These are phyloP conservation scores for Maconellicoccus hirsutus DNA, from an alignment of 1,140 invertebrate genomes.

Conservation along the genomic window DNA sequence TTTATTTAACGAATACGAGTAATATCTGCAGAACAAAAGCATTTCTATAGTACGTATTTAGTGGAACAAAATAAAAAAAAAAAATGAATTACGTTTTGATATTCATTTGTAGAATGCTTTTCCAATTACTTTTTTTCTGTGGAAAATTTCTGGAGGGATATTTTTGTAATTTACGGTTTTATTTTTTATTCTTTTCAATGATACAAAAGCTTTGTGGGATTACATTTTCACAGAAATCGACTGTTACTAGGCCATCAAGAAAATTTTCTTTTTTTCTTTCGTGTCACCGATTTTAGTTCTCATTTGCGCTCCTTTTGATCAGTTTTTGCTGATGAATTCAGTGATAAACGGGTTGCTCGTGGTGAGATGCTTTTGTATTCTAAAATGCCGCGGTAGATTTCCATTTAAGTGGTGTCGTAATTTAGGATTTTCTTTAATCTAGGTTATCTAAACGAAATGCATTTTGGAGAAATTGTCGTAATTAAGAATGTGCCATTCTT, in stretches of 20 bases:
- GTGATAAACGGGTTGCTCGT: not conserved
- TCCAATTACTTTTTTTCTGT: not conserved
- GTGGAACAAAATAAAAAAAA: no score
- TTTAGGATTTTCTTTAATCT: no score
- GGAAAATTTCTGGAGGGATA: not conserved
- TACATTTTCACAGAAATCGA: not conserved
- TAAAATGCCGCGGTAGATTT: not conserved
- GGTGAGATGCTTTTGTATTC: not conserved
- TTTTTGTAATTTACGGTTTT: not conserved
- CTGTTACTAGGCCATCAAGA: not conserved
- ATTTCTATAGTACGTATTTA: no score
- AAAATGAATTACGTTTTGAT: no score
- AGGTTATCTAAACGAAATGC: no score
- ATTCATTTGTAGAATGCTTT: not conserved
- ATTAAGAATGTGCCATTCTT: no score
- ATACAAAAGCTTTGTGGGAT: not conserved
- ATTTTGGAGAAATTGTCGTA: no score
- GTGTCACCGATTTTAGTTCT: not conserved
- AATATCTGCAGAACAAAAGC: no score
- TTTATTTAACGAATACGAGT: no score
- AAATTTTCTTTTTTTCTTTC: not conserved
- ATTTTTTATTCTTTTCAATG: not conserved
- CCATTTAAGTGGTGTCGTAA: no score
- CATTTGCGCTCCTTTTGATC: not conserved
- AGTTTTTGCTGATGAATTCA: not conserved